These are phyloP conservation scores for Athalia circularis DNA, from an alignment of 2,888 invertebrate genomes.

Conservation along the genomic window DNA sequence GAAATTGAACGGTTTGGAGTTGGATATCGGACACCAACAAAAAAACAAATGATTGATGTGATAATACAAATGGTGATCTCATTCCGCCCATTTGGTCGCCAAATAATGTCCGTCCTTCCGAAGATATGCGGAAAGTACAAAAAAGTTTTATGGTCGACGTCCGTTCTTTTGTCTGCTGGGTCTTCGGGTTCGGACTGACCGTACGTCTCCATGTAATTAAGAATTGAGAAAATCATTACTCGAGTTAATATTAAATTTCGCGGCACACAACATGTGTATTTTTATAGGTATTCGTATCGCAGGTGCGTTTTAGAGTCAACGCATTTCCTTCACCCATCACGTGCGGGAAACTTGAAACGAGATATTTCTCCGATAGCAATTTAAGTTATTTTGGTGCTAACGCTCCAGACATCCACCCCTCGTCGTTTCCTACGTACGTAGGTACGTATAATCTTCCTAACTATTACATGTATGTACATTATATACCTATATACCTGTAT, in stretches of 20 bases:
- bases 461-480: not conserved
- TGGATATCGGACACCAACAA: not conserved
- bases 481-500: not conserved
- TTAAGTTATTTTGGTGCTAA: constrained; percentile 26
- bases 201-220: too few relatives aligned
- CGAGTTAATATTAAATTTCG: too few relatives aligned
- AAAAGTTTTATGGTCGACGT: too few relatives aligned
- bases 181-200: too few relatives aligned
- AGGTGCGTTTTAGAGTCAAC: constrained; percentile 33
- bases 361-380: constrained; percentile 35
- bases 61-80: constrained; percentile 35
- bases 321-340: constrained; percentile 27
- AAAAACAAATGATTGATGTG: constrained; percentile 10
- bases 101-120: too few relatives aligned
- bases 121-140: too few relatives aligned
- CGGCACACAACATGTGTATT: too few relatives aligned
- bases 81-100: not conserved
- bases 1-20: not conserved
- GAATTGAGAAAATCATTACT: too few relatives aligned
- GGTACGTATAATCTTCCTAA: not conserved
- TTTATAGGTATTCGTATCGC: constrained; percentile 4
- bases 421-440: not conserved
- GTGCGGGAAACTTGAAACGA: constrained; percentile 40
- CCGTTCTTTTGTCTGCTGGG: too few relatives aligned
- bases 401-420: not conserved